Evolutionary conservation across 2,888 invertebrate species (phyloP), one percentile per base, ranked within the genome.

Genomic region (Lycia hirtaria): DNA sequence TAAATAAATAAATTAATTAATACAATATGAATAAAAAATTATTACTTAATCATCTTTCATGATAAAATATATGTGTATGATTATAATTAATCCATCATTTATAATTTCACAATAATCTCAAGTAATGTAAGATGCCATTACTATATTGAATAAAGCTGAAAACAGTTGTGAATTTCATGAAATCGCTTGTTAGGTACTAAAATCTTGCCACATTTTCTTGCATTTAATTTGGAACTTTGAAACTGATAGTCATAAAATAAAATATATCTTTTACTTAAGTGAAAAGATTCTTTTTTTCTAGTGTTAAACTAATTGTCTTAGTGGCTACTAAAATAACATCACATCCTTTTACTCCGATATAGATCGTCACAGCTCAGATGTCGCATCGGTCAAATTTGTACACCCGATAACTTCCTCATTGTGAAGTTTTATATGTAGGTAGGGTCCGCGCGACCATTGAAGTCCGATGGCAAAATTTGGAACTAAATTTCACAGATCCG

Each of bases 121-220:
- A 41, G 20, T 43, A 40, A 28, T 33, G 2, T 33, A 43, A 41
- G 15, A 32, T 43, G 32, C 33, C 24, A 1, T 32, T 10, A 30
- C 7, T 26, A 17, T 20, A 38, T 26, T 26, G 14, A 24, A 4
- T 22, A 22, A 5, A 38, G 5, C 24, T 26, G 7, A 26, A 14
- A 7, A 24, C 9, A 19, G 4, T 38, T 35, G 22, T 22, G 20
- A 38, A 41, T 33, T 17, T 37, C 10, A 17, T 14, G 7, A 28
- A 26, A 17, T 28, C 26, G 6, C 14, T 10, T 28, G 19, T 14
- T 26, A n/a, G n/a, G n/a, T n/a, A 47, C 22, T 64, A 64, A 68
- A 68, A 68, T 85, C 87, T 88, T 87, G 87, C 87, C 87, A 85
- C 84, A 75, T 62, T 75, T 68, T 78, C 78, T 78, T 85, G 85